Evolutionary conservation across 2,888 invertebrate species (phyloP).

Genomic region (Meandrusa payeni): DNA sequence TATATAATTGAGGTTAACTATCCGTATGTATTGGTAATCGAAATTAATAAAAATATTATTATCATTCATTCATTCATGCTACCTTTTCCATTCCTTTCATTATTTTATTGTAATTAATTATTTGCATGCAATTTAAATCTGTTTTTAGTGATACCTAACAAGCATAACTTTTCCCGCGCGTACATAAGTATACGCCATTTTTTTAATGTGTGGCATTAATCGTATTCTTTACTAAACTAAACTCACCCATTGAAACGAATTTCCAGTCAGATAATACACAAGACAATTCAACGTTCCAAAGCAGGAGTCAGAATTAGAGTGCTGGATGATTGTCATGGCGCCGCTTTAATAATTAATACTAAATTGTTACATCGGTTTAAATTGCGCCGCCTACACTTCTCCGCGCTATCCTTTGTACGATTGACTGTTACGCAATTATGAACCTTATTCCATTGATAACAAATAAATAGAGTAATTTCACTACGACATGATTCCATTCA

Average conservation of each 20-base stretch:
- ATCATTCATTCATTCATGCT: no score
- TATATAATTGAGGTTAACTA: no score
- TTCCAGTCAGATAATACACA: constrained; percentile 4
- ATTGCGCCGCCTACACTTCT: constrained; percentile 27
- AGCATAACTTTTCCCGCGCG: no score
- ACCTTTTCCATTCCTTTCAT: no score
- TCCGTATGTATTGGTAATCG: no score
- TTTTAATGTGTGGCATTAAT: no score
- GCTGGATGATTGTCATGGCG: constrained; percentile 4
- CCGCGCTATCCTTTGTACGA: constrained; percentile 1
- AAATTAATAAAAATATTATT: no score
- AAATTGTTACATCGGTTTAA: constrained; percentile 36
- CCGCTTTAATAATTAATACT: constrained; percentile 34
- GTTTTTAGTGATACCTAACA: no score
- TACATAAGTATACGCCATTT: no score
- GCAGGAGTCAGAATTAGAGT: constrained; percentile 10
- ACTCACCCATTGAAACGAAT: constrained; percentile 1
- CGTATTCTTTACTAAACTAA: no score
- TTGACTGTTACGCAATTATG: constrained; percentile 4
- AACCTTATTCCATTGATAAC: constrained; percentile 4
- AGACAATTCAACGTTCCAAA: constrained; percentile 1
- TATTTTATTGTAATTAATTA: no score
- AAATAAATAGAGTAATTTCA: not conserved
- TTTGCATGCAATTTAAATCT: no score
- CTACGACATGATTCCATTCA: constrained; percentile 2